Conservation (phyloP, 37 sponge, comb jelly and placozoan genomes). For the Hexactinellida sp. region DNA sequence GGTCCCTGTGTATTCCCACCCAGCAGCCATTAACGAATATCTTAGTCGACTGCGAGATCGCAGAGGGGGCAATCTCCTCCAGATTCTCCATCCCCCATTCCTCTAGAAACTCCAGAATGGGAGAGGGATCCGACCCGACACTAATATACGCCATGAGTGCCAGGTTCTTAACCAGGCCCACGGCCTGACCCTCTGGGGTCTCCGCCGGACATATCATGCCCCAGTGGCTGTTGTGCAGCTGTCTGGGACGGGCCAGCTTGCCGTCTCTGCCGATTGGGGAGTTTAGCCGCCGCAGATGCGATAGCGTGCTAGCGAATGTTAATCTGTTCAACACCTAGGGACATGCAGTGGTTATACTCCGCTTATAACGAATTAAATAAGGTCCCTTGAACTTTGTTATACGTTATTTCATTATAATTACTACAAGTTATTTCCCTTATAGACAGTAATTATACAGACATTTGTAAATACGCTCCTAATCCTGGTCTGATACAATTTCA, state of each 20-base stretch:
- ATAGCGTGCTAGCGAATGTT: slow-evolving; percentile 93
- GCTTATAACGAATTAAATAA: too few species aligned
- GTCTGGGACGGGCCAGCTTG: slow-evolving; percentile 91
- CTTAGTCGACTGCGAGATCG: slow-evolving; percentile 96
- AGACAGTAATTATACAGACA: too few species aligned
- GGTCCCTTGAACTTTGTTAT: too few species aligned
- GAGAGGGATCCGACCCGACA: slow-evolving; percentile 94
- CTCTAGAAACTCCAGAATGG: slow-evolving; percentile 98
- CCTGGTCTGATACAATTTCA: too few species aligned
- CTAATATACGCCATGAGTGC: slow-evolving; percentile 99
- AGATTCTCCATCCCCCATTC: slow-evolving; percentile 99
- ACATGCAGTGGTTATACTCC: too few species aligned
- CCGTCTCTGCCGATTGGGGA: slow-evolving; percentile 99
- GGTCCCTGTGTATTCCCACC: slow-evolving; percentile 96
- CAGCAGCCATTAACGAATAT: slow-evolving; percentile 99
- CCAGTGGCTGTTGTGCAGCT: slow-evolving; percentile 99
- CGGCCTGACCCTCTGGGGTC: slow-evolving; percentile 99
- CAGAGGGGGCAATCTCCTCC: slow-evolving; percentile 96
- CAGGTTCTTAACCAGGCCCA: slow-evolving; percentile 97
- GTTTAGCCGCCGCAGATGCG: slow-evolving; percentile 90
- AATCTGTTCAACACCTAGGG: slow-evolving; percentile 86
- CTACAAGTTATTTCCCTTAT: too few species aligned
- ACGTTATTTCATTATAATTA: too few species aligned
- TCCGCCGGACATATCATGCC: slow-evolving; percentile 99
- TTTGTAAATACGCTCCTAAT: too few species aligned